phyloP scores from a whole-genome alignment of 2,113 vertebrate species.

The Anthoscopus minutus region DNA sequence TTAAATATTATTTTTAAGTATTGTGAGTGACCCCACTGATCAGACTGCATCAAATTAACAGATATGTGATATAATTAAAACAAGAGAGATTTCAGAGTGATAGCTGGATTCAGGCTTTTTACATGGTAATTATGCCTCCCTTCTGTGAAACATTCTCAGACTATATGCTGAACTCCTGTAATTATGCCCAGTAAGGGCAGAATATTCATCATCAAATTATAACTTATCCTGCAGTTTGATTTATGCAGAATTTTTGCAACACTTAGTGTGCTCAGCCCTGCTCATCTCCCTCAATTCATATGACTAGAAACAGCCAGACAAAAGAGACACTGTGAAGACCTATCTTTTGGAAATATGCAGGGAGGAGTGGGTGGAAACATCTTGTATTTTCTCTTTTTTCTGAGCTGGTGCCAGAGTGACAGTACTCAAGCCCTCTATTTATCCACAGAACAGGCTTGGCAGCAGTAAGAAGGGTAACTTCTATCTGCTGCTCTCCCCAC shows the following conservation, averaged over 20 bases:
- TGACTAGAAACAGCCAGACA: background rate
- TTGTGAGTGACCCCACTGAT: background rate
- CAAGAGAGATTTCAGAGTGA: background rate
- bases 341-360: background rate
- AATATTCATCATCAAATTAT: conserved; percentile 11
- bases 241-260: background rate
- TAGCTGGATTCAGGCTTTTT: background rate
- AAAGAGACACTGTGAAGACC: background rate
- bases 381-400: background rate
- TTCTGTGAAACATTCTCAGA: background rate
- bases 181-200: background rate
- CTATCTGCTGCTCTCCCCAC: background rate
- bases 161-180: background rate
- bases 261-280: background rate
- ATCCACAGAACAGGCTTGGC: background rate
- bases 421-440: background rate
- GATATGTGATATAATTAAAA: background rate
- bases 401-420: background rate
- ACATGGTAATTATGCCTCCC: background rate
- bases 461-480: background rate
- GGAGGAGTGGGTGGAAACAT: background rate
- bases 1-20: background rate
- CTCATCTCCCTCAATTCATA: background rate
- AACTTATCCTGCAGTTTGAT: background rate
- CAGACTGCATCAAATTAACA: background rate